Percentiles rank a stretch among this genome's conserved stretches.
phyloP scores from a whole-genome alignment of 2,797 vertebrate genomes.

The Arctocebus calabarensis region DNA sequence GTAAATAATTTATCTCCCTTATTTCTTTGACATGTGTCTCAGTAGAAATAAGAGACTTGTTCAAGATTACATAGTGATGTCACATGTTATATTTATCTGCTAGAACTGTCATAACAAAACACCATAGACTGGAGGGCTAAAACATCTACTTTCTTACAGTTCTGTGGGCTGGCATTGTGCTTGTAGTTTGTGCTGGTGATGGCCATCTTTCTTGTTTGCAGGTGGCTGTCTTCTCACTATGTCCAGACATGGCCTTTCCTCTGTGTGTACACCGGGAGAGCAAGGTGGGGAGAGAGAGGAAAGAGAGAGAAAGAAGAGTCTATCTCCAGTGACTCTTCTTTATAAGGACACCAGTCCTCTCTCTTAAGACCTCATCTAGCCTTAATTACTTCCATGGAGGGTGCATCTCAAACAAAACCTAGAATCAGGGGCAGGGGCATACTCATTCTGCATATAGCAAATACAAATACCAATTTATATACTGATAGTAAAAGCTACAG shows the following conservation, averaged over 20 bases:
- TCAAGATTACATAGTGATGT: neutral
- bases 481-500: neutral
- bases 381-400: neutral
- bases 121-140: neutral
- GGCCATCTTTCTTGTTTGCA: neutral
- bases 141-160: constrained; percentile 3
- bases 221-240: neutral
- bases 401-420: neutral
- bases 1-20: constrained; percentile 9
- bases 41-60: neutral
- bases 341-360: neutral
- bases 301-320: neutral
- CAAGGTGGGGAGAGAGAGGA: neutral
- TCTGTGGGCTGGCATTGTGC: neutral
- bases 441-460: neutral
- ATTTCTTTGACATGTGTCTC: constrained; percentile 2
- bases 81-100: neutral
- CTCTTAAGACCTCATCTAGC: neutral
- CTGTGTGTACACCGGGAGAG: neutral
- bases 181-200: no score
- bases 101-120: neutral
- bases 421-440: neutral
- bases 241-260: neutral
- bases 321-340: neutral
- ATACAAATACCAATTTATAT: neutral